A percentile compares a stretch with the other conserved stretches of the same genome.
Conservation (phyloP, 2,113 vertebrate genomes). For the Rhombomys opimus region DNA sequence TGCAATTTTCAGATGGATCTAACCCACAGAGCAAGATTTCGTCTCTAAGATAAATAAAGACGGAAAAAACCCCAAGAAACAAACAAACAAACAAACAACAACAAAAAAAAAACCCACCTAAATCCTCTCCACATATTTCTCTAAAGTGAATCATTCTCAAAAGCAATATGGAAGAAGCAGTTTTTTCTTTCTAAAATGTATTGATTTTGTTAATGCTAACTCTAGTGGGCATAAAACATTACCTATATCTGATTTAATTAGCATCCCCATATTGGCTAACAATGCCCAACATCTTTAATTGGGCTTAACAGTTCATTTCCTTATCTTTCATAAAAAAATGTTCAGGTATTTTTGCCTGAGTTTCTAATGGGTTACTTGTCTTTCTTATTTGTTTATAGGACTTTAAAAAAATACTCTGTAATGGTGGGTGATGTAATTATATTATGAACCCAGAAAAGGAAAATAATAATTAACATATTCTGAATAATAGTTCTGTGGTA, state of each 20-base stretch:
- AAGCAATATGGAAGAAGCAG: background rate
- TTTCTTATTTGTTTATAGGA: slow-evolving; percentile 24
- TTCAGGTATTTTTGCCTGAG: background rate
- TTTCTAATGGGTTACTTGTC: background rate
- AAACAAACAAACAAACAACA: too few species aligned
- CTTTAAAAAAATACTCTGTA: background rate
- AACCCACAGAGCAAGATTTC: background rate
- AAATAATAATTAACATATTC: background rate
- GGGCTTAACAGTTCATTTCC: background rate
- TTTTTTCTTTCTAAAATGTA: background rate
- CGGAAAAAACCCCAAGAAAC: background rate
- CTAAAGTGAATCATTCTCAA: accelerated
- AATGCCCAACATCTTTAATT: background rate
- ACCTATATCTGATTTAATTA: slow-evolving; percentile 19
- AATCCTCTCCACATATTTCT: background rate
- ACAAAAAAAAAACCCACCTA: background rate
- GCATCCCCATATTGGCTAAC: background rate
- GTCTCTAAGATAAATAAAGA: background rate
- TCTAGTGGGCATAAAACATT: background rate
- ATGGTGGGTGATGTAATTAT: background rate
- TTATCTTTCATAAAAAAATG: background rate
- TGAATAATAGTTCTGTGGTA: background rate
- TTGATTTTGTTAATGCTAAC: background rate
- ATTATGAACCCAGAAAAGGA: background rate
- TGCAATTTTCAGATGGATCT: background rate